phyloP scores from a whole-genome alignment of 2,113 vertebrate genomes.

The Hirundichthys speculiger region DNA sequence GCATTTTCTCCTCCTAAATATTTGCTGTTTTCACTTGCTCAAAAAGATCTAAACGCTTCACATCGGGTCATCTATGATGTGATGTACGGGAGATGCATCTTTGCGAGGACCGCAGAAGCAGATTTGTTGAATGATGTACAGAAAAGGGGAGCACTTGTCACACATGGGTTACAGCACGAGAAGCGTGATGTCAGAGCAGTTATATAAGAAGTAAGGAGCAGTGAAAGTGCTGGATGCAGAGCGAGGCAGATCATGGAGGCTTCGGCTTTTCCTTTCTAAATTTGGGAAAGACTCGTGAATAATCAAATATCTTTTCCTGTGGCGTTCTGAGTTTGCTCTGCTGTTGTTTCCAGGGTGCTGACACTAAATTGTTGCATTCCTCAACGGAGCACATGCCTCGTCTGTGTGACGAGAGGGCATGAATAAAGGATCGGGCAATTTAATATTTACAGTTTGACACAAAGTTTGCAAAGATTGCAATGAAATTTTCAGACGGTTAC shows the following conservation, averaged over 20 bases:
- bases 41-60: no score
- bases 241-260: slow-evolving; percentile 51
- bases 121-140: slow-evolving; percentile 10
- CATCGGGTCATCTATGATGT: no score
- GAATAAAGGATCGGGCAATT: slow-evolving; percentile 56
- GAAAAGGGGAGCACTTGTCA: slow-evolving; percentile 59
- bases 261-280: slow-evolving; percentile 40
- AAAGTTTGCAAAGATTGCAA: slow-evolving; percentile 5
- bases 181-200: slow-evolving; percentile 74
- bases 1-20: not conserved
- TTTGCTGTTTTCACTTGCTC: no score
- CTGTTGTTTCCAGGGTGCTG: slow-evolving; percentile 25
- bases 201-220: slow-evolving; percentile 76
- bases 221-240: slow-evolving; percentile 66
- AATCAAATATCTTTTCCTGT: slow-evolving; percentile 49
- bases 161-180: slow-evolving; percentile 69
- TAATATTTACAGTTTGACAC: slow-evolving; percentile 58
- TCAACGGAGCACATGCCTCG: slow-evolving; percentile 51
- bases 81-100: no score
- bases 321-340: slow-evolving; percentile 31
- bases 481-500: slow-evolving; percentile 1
- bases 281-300: slow-evolving; percentile 62
- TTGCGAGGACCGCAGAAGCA: not conserved
- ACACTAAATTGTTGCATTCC: slow-evolving; percentile 34
- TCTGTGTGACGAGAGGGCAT: slow-evolving; percentile 57